These are phyloP conservation scores for Perccottus glenii DNA, from an alignment of 2,113 vertebrate species.

Conservation along the genomic window DNA sequence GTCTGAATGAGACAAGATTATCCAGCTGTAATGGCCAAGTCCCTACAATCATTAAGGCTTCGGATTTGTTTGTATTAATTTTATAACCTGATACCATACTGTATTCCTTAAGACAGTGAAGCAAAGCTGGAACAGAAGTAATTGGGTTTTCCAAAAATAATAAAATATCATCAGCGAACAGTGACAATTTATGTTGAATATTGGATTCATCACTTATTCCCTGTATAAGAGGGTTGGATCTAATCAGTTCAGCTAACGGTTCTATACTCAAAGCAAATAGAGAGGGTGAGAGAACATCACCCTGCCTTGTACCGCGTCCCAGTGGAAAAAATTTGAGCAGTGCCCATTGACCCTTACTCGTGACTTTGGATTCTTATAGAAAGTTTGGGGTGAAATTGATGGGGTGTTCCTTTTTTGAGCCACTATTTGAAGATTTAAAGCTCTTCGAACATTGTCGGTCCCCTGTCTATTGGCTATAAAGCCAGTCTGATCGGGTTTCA, in stretches of 20 bases:
- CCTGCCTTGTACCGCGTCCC: background rate
- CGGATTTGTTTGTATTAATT: background rate
- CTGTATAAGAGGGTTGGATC: background rate
- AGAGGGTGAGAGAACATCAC: background rate
- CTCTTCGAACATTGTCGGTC: background rate
- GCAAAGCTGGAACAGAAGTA: background rate
- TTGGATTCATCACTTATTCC: background rate
- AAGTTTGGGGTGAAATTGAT: background rate
- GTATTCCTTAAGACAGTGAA: background rate
- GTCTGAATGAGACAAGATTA: background rate
- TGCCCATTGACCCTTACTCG: background rate
- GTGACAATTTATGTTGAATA: background rate
- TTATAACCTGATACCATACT: background rate
- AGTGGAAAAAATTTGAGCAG: background rate
- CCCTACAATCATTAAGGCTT: background rate
- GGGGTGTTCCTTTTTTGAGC: background rate
- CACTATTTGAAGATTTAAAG: background rate
- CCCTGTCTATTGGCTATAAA: background rate
- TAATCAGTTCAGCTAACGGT: background rate
- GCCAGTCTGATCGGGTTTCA: background rate
- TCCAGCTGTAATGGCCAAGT: background rate
- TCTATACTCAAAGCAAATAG: background rate
- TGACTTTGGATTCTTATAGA: background rate
- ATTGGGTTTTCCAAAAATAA: background rate
- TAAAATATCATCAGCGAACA: background rate